Percentiles rank a stretch among this genome's conserved stretches.
These are phyloP conservation scores for Recurvirostra avosetta DNA, from an alignment of 2,113 vertebrate species.

Conservation along the genomic window DNA sequence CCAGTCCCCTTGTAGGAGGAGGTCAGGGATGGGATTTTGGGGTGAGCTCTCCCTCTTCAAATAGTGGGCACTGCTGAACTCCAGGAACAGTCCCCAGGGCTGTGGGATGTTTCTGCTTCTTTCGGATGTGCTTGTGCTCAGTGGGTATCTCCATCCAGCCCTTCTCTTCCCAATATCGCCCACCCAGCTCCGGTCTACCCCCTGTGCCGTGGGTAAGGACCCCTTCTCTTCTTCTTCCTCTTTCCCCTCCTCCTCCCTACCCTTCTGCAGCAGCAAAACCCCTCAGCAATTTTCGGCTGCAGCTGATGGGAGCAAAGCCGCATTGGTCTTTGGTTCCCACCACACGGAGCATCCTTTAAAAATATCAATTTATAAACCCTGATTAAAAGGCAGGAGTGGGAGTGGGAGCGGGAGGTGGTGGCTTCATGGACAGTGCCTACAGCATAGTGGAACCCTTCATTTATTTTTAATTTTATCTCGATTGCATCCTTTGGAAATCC, in stretches of 20 bases:
- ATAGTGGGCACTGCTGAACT: accelerated
- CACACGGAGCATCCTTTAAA: neutral
- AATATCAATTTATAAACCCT: neutral
- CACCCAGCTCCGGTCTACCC: neutral
- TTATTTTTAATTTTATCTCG: neutral
- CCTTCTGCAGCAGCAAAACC: neutral
- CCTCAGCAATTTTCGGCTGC: neutral
- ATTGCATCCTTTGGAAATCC: neutral
- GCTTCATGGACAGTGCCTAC: neutral
- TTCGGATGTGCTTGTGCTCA: neutral
- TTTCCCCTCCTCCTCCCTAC: neutral
- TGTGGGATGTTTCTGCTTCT: neutral
- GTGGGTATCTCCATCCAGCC: neutral
- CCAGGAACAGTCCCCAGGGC: neutral
- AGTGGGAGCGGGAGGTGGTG: neutral
- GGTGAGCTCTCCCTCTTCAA: neutral
- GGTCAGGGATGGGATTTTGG: neutral
- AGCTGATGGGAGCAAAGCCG: neutral
- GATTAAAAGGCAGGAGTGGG: neutral
- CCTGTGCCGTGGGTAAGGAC: neutral
- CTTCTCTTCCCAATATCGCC: neutral
- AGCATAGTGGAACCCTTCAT: neutral
- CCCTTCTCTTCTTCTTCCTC: neutral
- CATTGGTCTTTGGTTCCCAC: neutral
- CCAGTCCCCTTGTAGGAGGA: neutral